These are phyloP conservation scores for Frankliniella fusca DNA, from an alignment of 2,888 invertebrate species.

Conservation along the genomic window DNA sequence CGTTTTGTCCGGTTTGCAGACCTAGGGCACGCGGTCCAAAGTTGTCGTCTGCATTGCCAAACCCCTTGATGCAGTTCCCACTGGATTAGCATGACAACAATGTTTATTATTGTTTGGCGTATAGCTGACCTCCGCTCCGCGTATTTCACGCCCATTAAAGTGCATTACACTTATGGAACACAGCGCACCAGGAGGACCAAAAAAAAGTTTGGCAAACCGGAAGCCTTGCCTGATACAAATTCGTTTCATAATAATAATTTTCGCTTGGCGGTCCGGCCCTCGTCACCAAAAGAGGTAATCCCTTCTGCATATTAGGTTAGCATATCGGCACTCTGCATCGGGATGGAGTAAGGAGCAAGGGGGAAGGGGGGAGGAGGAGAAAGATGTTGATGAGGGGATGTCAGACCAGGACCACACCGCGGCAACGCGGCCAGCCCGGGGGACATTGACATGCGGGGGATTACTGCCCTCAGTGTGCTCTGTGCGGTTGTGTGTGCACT, in stretches of 20 bases:
- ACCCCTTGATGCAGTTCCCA: no score
- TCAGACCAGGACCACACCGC: no score
- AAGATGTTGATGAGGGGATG: no score
- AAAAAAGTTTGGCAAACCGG: neutral
- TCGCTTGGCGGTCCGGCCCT: no score
- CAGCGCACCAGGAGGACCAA: neutral
- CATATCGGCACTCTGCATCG: neutral
- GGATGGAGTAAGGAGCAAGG: neutral
- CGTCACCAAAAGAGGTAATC: neutral
- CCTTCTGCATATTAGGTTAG: neutral
- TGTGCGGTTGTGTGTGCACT: neutral
- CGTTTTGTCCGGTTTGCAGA: neutral
- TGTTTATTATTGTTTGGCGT: no score
- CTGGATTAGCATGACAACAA: no score
- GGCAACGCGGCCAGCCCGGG: neutral
- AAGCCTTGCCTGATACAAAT: neutral
- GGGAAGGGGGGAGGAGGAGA: neutral
- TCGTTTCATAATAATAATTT: neutral
- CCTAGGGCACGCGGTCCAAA: no score
- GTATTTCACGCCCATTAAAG: slow-evolving; percentile 14
- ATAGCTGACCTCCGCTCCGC: neutral
- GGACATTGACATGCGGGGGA: neutral
- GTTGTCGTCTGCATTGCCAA: no score
- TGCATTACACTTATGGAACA: neutral
- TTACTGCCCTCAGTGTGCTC: neutral